Evolutionary conservation across 1,140 invertebrate species (phyloP).

Genomic region (Hypsibius dujardini): DNA sequence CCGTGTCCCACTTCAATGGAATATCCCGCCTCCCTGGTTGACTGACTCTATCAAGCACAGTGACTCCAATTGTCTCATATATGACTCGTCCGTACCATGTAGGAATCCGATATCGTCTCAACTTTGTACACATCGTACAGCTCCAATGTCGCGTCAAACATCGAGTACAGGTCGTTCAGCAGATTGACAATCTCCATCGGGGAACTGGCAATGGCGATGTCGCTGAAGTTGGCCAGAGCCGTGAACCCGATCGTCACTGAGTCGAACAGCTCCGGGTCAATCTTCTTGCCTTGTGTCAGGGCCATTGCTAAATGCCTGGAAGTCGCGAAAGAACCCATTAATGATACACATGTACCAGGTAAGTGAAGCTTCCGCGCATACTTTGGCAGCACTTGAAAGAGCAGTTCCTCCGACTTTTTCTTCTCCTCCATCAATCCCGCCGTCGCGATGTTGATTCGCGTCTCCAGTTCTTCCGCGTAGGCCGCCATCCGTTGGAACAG

Average conservation of each 20-base stretch:
- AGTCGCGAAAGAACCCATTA: neutral
- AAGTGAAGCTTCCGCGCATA: neutral
- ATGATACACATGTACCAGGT: neutral
- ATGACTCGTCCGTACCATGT: slow-evolving; percentile 27
- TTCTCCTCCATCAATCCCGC: slow-evolving; percentile 11
- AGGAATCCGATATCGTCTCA: slow-evolving; percentile 28
- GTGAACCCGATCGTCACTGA: slow-evolving; percentile 35
- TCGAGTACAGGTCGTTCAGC: slow-evolving; percentile 33
- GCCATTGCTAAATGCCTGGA: slow-evolving; percentile 8
- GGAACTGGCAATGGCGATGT: slow-evolving; percentile 32
- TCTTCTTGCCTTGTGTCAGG: slow-evolving; percentile 9
- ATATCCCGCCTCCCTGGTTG: no score
- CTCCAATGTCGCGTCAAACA: slow-evolving; percentile 34
- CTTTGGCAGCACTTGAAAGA: slow-evolving; percentile 3
- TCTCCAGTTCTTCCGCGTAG: slow-evolving; percentile 5
- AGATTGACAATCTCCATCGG: slow-evolving; percentile 35
- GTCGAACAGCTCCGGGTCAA: slow-evolving; percentile 20
- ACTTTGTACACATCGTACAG: slow-evolving; percentile 37
- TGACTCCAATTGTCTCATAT: no score
- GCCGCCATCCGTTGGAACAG: neutral
- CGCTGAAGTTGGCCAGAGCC: slow-evolving; percentile 34
- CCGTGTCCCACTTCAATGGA: no score
- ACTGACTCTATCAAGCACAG: no score
- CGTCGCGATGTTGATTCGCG: neutral
- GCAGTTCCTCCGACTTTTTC: slow-evolving; percentile 10